Evolutionary conservation across 2,797 vertebrate genomes (phyloP), one percentile per base, ranked within the genome.

Genomic region (Furcifer pardalis): DNA sequence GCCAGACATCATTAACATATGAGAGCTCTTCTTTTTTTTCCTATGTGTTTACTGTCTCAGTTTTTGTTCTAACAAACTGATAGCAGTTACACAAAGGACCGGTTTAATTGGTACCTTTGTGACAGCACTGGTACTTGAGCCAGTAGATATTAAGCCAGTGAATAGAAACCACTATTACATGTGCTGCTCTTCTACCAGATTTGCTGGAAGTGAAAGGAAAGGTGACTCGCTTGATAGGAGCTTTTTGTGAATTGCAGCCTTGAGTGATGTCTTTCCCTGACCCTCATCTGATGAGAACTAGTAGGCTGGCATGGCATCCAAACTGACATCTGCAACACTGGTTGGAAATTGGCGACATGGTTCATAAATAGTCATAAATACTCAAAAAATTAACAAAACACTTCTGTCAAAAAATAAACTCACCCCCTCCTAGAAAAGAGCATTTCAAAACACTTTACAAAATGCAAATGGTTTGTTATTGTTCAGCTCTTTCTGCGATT

Each of bases 1-100:
- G 91, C 79, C 89, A 72, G 68, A 90, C 90, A 72, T 71, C 86
- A 91, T 91, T 91, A 86, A 66, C 15, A 42, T 71, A 71, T 2
- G 46, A 91, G 71, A 90, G 84, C 71, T 79, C 75, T 73, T 88
- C 0, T n/a, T n/a, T n/a, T n/a, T n/a, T 79, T 82, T 83, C 83
- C 82, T 81, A 17, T 6, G 5, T 91, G 66, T 68, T 44, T 81
- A 80, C 89, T 72, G 46, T 84, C 76, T 89, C 1, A 0, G 68
- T 80, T 75, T 84, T 59, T 21, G 88, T 89, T 65, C 79, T 85
- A 79, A 79, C 15, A 89, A 35, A 81, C 27, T 87, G 23, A 60
- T 63, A 89, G 71, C 88, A 83, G 3, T 90, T 82, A 59, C 76
- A 66, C 72, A 77, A 73, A 77, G 30, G 8, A 79, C 49, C 49